phyloP scores from a whole-genome alignment of 2,888 invertebrate genomes.

The Flexamia atlantica region DNA sequence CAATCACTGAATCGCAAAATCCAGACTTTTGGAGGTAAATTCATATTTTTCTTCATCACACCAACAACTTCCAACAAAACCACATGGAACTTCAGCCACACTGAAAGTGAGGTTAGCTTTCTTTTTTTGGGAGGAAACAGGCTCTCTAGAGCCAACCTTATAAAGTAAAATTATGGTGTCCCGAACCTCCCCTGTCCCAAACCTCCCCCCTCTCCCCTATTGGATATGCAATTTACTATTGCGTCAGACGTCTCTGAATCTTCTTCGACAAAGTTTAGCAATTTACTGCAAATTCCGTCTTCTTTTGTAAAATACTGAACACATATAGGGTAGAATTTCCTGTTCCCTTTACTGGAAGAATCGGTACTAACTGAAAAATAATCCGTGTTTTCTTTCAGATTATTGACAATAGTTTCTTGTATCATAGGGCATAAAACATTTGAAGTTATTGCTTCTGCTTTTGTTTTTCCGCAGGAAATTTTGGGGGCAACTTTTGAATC shows the following conservation, averaged over 20 bases:
- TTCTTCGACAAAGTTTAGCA: background rate
- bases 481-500: background rate
- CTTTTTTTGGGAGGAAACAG: conserved; percentile 1
- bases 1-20: background rate
- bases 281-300: conserved; percentile 2
- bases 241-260: background rate
- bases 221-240: background rate
- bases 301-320: background rate
- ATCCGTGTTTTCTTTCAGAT: background rate
- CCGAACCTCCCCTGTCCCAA: too few relatives aligned
- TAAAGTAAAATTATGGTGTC: background rate
- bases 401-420: background rate
- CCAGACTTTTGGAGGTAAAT: background rate
- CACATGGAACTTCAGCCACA: too few relatives aligned
- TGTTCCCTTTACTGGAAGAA: background rate
- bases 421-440: background rate
- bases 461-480: conserved; percentile 2
- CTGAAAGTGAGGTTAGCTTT: background rate
- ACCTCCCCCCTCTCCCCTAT: too few relatives aligned
- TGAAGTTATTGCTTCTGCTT: background rate
- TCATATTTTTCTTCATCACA: background rate
- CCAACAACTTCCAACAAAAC: background rate
- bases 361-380: conserved; percentile 15
- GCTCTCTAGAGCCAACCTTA: background rate
- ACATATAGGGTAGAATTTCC: background rate